Base-by-base conservation (phyloP, 2,797 vertebrate species). In the Periparus ater region DNA sequence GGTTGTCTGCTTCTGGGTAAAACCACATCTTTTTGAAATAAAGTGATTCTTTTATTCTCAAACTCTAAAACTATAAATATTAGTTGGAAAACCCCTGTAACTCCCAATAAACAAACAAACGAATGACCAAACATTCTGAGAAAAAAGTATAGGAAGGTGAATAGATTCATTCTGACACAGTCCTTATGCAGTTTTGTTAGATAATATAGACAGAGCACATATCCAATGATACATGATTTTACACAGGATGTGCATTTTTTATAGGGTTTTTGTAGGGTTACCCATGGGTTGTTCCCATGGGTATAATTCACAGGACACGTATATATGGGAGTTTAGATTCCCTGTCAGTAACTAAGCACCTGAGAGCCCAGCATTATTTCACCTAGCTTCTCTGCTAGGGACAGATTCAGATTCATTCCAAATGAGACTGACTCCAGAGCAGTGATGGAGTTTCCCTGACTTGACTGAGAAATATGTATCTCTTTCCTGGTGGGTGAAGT, bases 221-320 rank as follows among this genome's bases (percentile, higher is more conserved):
- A 54, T 18, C 10, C 7, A 80, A 34, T 3, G 0, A 51, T 7
- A 30, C 0, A 18, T 2, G 5, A 47, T 63, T 88, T 71, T 71
- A 53, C n/a, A 68, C 3, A 34, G 10, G 80, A 18, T 4, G 36
- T 17, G 8, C 2, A 13, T 40, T 29, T 62, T 57, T 32, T 29
- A 4, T 23, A 20, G 12, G 2, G 7, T 30, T 90, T 90, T 82
- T 88, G 38, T 40, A 13, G 38, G 38, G 38, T 40, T 40, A 40
- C 13, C 38, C 38, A 40, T 40, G 38, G 8, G 26, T 40, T 75
- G 36, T 83, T 55, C 26, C 44, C 13, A 26, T 2, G 4, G 42
- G 34, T 12, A 45, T 23, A 81, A 80, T 17, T 63, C 72, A 53
- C 15, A 38, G 54, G 38, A 53, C 5, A 22, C 1, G 6, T 8